Base-by-base conservation (phyloP, 1,140 invertebrate genomes). In the Lepidurus packardi region DNA sequence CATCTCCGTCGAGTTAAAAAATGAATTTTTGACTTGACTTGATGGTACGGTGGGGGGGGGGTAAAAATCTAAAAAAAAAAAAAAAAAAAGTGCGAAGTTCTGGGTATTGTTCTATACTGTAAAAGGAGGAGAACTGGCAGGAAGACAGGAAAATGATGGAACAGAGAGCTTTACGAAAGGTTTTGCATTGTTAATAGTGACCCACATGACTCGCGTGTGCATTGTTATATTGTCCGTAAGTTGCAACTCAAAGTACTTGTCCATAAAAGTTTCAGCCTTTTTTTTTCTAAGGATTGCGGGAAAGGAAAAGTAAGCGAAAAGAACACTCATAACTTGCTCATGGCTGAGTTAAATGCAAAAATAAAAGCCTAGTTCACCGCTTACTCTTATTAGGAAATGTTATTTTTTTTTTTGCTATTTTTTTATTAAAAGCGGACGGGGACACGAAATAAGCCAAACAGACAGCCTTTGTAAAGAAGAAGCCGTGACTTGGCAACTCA, bases 1-100 rank as follows among this genome's bases (percentile, higher is more conserved):
- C 53, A 65, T 21, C 53, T 65, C 21, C 53, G 53, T 65, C 53
- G 53, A n/a, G 53, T 65, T 65, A 65, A 65, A 65, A 65, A 65
- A 65, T 65, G 53, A n/a, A 21, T n/a, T 65, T 65, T 65, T 65
- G 53, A 65, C 53, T 65, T 21, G 53, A n/a, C 53, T 21, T 65
- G 53, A 65, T n/a, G 53, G 21, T 65, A 21, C 11, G 53, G 21
- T 65, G 21, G 21, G 53, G 53, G 21, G 21, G 53, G 53, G 53
- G 53, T 13, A 34, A 4, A 34, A 34, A 2, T 34, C n/a, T n/a
- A n/a, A n/a, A n/a, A 34, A 34, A 34, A 34, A 34, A 0, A 34
- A 1, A 34, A 1, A 34, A 34, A 34, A 34, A 34, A 34, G 34
- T 34, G 34, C 4, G 34, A 34, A 34, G 3, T 34, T 34, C 34